These are phyloP conservation scores for Cranoglanis bouderius DNA, from an alignment of 2,113 vertebrate genomes.

Conservation along the genomic window DNA sequence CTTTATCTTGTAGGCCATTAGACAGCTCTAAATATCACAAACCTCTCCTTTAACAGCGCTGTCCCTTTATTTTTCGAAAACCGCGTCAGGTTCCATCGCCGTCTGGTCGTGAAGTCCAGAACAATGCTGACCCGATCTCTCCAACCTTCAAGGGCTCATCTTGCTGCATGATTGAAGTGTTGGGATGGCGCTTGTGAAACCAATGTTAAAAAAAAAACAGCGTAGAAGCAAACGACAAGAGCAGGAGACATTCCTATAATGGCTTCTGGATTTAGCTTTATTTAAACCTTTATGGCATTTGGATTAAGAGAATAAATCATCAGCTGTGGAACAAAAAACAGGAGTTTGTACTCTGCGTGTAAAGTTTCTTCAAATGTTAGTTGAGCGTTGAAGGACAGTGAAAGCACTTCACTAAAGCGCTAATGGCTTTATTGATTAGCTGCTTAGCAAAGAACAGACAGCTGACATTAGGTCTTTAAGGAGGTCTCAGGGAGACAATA, in stretches of 20 bases:
- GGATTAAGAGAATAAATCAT: neutral
- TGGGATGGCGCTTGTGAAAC: neutral
- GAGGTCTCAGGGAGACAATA: too few species aligned
- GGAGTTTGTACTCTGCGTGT: neutral
- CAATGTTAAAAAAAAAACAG: neutral
- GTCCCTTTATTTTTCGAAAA: neutral
- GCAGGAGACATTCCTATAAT: neutral
- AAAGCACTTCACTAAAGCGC: neutral
- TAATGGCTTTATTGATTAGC: conserved; percentile 39
- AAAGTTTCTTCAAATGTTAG: neutral
- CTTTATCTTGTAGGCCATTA: neutral
- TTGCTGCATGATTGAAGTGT: neutral
- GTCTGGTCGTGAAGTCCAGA: neutral
- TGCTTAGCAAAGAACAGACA: conserved; percentile 6
- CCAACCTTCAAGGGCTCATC: too few species aligned
- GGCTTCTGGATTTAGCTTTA: neutral
- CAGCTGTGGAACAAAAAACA: neutral
- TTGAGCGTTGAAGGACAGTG: neutral
- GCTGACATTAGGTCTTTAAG: neutral
- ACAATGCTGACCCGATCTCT: neutral
- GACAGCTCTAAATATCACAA: neutral
- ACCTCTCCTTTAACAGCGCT: neutral
- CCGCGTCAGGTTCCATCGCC: neutral
- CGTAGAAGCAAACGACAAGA: neutral
- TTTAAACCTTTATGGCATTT: neutral